phyloP scores from a whole-genome alignment of 2,113 vertebrate genomes.

The Numida meleagris region DNA sequence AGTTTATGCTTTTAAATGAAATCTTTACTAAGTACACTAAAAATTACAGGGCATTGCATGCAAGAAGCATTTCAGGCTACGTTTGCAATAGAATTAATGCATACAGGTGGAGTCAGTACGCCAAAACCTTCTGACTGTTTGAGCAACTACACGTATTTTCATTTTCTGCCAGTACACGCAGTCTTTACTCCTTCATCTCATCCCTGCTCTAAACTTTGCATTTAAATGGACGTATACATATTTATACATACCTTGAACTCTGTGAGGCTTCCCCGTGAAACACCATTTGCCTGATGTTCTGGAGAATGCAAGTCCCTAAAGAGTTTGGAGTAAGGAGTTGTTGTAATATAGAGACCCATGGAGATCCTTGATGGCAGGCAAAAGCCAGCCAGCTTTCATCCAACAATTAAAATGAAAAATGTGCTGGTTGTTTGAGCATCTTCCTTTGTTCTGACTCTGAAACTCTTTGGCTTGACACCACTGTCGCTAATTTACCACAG shows the following conservation, averaged over 20 bases:
- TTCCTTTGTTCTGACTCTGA: background rate
- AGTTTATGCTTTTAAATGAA: slow-evolving; percentile 38
- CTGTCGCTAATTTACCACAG: background rate
- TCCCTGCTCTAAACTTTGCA: background rate
- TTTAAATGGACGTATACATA: background rate
- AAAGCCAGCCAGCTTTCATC: background rate
- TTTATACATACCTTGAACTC: background rate
- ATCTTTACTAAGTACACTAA: slow-evolving; percentile 43
- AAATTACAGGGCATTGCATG: slow-evolving; percentile 58
- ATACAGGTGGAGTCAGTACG: background rate
- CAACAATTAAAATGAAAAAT: background rate
- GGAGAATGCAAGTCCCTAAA: background rate
- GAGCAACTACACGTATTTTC: background rate
- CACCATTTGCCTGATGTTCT: background rate
- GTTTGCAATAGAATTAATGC: background rate
- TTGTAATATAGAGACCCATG: background rate
- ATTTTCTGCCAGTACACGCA: background rate
- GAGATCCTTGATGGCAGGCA: background rate
- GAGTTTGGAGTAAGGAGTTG: background rate
- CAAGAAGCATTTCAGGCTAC: slow-evolving; percentile 40
- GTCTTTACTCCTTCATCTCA: background rate
- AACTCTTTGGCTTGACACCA: background rate
- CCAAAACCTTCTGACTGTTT: slow-evolving; percentile 8
- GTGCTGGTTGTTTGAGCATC: background rate
- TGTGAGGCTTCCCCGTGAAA: background rate